Evolutionary conservation across 2,113 vertebrate species (phyloP).

Genomic region (Sarotherodon lohbergeri): DNA sequence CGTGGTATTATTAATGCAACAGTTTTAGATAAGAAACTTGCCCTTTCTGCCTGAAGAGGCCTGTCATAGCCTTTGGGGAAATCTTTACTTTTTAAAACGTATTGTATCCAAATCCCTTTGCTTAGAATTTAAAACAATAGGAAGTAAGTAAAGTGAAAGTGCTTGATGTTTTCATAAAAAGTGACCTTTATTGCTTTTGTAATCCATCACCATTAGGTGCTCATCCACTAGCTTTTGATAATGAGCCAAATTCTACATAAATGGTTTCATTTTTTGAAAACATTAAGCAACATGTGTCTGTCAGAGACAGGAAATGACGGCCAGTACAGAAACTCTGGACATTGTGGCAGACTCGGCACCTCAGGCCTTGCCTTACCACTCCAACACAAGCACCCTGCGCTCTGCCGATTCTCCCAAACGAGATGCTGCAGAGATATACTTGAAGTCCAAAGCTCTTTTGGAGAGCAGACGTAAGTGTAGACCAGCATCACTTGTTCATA

Average conservation of each 20-base stretch:
- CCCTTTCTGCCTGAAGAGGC: conserved; percentile 44
- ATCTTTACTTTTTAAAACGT: conserved; percentile 11
- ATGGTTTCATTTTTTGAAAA: background rate
- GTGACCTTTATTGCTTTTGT: conserved; percentile 21
- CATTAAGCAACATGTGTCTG: background rate
- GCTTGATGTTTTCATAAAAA: background rate
- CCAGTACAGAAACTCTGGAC: conserved; percentile 81
- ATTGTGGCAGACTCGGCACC: conserved; percentile 60
- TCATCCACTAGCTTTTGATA: conserved; percentile 6
- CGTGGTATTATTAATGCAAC: conserved; percentile 47
- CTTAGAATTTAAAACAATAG: background rate
- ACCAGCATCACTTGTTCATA: background rate
- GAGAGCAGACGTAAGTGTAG: conserved; percentile 93
- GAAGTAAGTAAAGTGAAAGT: background rate
- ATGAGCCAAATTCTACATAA: background rate
- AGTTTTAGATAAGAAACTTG: conserved; percentile 50
- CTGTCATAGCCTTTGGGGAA: conserved; percentile 13
- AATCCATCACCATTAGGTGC: conserved; percentile 21
- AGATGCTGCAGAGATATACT: conserved; percentile 89
- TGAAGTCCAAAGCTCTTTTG: conserved; percentile 93
- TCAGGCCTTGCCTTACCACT: conserved; percentile 89
- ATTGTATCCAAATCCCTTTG: background rate
- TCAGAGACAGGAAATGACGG: conserved; percentile 84
- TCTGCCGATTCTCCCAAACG: conserved; percentile 83
- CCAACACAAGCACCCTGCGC: conserved; percentile 74